A percentile compares a stretch with the other conserved stretches of the same genome.
Conservation (phyloP, 2,113 vertebrate species). For the Otolemur garnettii region DNA sequence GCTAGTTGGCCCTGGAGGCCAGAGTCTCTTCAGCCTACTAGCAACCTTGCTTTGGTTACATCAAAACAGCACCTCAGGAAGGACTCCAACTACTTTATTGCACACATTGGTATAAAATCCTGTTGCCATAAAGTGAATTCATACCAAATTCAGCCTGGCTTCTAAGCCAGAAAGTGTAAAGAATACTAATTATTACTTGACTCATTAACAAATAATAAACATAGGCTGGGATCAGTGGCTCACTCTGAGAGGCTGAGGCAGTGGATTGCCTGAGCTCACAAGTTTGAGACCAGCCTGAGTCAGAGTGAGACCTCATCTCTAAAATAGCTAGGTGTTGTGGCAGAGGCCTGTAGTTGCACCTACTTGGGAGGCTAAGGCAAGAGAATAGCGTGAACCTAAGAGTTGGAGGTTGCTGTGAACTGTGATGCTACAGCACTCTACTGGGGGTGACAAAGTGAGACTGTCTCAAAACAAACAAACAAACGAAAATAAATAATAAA, state of each 20-base stretch:
- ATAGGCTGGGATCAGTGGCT: background rate
- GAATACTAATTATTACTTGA: background rate
- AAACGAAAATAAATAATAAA: background rate
- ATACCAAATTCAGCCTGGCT: conserved; percentile 14
- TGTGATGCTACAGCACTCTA: too few species aligned
- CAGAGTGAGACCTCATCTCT: too few species aligned
- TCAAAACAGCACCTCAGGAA: conserved; percentile 22
- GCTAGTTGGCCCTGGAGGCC: background rate
- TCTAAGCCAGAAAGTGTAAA: conserved; percentile 5
- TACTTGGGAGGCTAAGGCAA: too few species aligned
- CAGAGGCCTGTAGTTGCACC: too few species aligned
- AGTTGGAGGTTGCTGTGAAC: too few species aligned
- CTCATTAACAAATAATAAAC: background rate
- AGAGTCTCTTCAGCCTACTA: background rate
- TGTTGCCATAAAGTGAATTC: background rate
- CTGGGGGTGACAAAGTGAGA: too few species aligned
- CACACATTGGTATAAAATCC: background rate
- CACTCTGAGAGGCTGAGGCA: too few species aligned
- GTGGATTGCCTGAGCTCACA: too few species aligned
- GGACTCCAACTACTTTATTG: background rate
- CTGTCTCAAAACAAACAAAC: too few species aligned
- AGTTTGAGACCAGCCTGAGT: too few species aligned
- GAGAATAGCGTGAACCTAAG: too few species aligned
- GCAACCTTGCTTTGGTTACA: background rate
- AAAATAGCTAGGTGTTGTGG: too few species aligned